A percentile compares a stretch with the other conserved stretches of the same genome.
These are phyloP conservation scores for Mycetomoellerius zeteki DNA, from an alignment of 1,140 invertebrate genomes.

Conservation along the genomic window DNA sequence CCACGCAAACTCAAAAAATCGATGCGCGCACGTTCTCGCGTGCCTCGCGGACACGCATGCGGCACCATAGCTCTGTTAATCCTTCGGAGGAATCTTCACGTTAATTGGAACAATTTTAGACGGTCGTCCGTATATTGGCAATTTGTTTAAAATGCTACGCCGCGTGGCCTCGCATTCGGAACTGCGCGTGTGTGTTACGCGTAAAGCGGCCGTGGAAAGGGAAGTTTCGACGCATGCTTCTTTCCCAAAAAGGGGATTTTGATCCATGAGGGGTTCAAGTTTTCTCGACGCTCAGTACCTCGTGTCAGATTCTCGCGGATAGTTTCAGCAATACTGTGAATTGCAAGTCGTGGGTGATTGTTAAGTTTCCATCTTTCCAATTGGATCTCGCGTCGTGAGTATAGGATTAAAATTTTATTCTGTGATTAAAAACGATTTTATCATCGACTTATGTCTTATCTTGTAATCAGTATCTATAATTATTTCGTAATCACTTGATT, in stretches of 20 bases:
- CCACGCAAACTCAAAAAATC: conserved; percentile 31
- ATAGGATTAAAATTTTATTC: neutral
- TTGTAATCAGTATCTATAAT: neutral
- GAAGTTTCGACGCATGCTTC: conserved; percentile 82
- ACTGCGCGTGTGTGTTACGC: conserved; percentile 32
- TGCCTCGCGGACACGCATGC: neutral
- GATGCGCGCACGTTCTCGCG: conserved; percentile 24
- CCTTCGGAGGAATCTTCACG: neutral
- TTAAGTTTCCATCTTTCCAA: conserved; percentile 28
- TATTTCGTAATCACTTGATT: neutral
- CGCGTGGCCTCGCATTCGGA: neutral
- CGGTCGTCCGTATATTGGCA: neutral
- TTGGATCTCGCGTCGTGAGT: conserved; percentile 23
- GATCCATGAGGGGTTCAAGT: conserved; percentile 67
- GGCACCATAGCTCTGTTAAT: neutral
- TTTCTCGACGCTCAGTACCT: conserved; percentile 72
- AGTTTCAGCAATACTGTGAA: conserved; percentile 31
- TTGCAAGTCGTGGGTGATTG: conserved; percentile 29
- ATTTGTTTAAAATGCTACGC: neutral
- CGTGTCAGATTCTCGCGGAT: conserved; percentile 64
- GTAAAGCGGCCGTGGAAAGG: conserved; percentile 77
- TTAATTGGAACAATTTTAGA: neutral
- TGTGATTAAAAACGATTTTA: neutral
- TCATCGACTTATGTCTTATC: neutral
- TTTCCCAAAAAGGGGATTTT: conserved; percentile 75